Percentiles rank a stretch among this genome's conserved stretches.
phyloP scores from a whole-genome alignment of 1,140 invertebrate genomes.

The Lepidotrigona ventralis region DNA sequence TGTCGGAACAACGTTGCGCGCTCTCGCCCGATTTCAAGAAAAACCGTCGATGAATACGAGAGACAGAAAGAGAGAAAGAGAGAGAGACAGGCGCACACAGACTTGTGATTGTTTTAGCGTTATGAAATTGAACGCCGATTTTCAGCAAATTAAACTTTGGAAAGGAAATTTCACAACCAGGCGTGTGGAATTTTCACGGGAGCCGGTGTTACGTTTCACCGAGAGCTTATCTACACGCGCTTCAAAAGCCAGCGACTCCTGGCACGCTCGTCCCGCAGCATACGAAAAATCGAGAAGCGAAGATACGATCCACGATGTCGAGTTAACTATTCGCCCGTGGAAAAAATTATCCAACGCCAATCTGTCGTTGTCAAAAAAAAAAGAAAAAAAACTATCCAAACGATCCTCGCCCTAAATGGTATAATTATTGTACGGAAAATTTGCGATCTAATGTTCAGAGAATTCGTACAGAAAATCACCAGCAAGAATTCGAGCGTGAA shows the following conservation, averaged over 20 bases:
- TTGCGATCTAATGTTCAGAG: not conserved
- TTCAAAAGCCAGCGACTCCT: not conserved
- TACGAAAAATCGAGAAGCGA: not conserved
- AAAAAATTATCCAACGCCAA: not conserved
- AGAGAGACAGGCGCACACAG: too few species aligned
- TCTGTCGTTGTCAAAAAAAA: not conserved
- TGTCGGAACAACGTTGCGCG: not conserved
- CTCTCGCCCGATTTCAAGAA: not conserved
- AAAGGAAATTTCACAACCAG: not conserved
- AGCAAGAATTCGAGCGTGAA: not conserved
- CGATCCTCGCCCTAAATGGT: not conserved
- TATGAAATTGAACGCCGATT: not conserved
- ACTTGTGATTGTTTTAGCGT: not conserved
- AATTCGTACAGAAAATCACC: not conserved
- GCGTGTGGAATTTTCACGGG: not conserved
- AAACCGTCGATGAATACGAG: not conserved
- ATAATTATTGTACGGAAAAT: not conserved
- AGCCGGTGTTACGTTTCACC: not conserved
- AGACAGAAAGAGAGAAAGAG: not conserved
- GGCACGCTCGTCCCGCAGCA: not conserved
- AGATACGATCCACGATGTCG: not conserved
- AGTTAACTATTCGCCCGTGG: not conserved
- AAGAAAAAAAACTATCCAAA: not conserved
- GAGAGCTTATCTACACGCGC: conserved; percentile 15
- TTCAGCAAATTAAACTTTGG: not conserved